phyloP scores from a whole-genome alignment of 2,888 invertebrate species.

The Seira sanloemensis region DNA sequence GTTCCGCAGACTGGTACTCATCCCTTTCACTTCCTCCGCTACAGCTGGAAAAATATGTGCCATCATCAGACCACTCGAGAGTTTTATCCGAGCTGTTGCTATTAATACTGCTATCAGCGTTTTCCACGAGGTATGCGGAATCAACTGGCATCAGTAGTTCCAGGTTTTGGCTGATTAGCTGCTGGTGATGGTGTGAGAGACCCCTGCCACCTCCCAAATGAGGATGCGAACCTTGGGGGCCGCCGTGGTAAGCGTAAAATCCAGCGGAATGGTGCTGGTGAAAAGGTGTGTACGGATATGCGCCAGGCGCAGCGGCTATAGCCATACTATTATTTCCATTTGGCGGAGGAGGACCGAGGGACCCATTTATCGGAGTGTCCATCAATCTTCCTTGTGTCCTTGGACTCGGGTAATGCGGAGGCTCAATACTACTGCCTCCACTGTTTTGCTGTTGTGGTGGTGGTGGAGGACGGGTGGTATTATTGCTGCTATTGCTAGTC shows the following conservation, averaged over 20 bases:
- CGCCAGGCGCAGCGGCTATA: not conserved
- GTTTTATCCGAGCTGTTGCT: slow-evolving; percentile 53
- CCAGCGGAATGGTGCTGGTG: slow-evolving; percentile 29
- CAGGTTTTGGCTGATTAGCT: slow-evolving; percentile 31
- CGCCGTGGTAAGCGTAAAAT: slow-evolving; percentile 38
- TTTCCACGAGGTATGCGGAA: slow-evolving; percentile 32
- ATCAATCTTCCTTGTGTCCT: not conserved
- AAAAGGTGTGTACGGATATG: slow-evolving; percentile 24
- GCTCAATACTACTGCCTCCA: not conserved
- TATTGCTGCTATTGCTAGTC: not conserved
- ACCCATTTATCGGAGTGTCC: slow-evolving; percentile 22
- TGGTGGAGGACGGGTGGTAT: not conserved
- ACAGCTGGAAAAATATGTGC: not conserved
- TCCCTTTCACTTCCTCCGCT: slow-evolving; percentile 18
- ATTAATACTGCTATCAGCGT: slow-evolving; percentile 53
- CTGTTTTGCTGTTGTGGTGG: not conserved
- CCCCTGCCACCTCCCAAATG: slow-evolving; percentile 12
- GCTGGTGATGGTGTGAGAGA: slow-evolving; percentile 29
- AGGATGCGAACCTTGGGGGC: not conserved
- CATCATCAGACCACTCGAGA: slow-evolving; percentile 56
- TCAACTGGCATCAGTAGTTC: slow-evolving; percentile 48
- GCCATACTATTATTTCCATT: not conserved
- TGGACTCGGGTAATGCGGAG: not conserved
- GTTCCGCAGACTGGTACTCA: slow-evolving; percentile 7
- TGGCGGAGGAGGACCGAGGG: not conserved